Evolutionary conservation across 2,797 vertebrate species (phyloP).

Genomic region (Sciurus carolinensis): DNA sequence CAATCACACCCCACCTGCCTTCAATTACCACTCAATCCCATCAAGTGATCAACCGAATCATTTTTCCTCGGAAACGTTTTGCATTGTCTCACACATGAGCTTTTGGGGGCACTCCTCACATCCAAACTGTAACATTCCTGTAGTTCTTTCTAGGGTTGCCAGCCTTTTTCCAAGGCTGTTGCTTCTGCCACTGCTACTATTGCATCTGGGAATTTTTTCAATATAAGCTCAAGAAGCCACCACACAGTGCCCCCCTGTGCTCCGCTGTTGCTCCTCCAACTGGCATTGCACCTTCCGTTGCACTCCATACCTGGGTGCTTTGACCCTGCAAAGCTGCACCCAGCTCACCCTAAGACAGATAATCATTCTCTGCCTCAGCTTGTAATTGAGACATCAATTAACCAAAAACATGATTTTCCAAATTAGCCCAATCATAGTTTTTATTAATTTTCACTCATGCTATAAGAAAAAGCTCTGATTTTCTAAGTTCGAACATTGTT

Average conservation of each 20-base stretch:
- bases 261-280: background rate
- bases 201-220: background rate
- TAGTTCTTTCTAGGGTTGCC: too few relatives aligned
- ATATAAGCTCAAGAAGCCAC: background rate
- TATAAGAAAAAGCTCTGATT: conserved; percentile 14
- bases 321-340: background rate
- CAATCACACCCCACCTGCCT: too few relatives aligned
- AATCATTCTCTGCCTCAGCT: background rate
- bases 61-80: too few relatives aligned
- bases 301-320: background rate
- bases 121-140: too few relatives aligned
- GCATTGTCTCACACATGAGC: too few relatives aligned
- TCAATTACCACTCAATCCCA: too few relatives aligned
- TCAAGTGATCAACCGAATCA: too few relatives aligned
- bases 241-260: accelerated
- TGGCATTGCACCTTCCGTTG: too few relatives aligned
- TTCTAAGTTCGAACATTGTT: conserved; percentile 27
- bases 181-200: background rate
- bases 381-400: conserved; percentile 44
- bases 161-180: background rate
- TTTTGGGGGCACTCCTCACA: too few relatives aligned
- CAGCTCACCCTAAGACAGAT: background rate
- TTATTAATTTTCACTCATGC: conserved; percentile 5
- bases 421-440: background rate
- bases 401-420: background rate